A percentile compares a stretch with the other conserved stretches of the same genome.
phyloP scores from a whole-genome alignment of 2,888 invertebrate species.

The Drosophila prostipennis region DNA sequence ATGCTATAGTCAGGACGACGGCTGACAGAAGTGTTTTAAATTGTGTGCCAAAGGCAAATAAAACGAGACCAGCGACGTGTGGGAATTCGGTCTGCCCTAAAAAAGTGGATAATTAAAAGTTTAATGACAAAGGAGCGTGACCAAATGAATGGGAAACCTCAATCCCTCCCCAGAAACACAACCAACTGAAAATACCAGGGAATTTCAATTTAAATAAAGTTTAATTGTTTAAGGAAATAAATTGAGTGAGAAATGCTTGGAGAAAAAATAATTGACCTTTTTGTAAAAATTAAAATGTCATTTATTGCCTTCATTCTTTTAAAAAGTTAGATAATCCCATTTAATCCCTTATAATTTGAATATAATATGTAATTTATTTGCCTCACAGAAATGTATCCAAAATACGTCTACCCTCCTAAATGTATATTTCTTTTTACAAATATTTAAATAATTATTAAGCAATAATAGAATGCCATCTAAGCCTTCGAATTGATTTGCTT shows the following conservation, averaged over 20 bases:
- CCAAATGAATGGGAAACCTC: slow-evolving; percentile 8
- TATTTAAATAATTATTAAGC: not conserved
- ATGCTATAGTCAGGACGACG: not conserved
- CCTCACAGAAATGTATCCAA: not conserved
- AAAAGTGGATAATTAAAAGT: slow-evolving; percentile 43
- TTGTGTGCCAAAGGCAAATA: slow-evolving; percentile 56
- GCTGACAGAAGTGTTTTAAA: slow-evolving; percentile 47
- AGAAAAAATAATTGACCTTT: too few species aligned
- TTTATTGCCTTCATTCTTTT: not conserved
- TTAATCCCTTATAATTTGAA: not conserved
- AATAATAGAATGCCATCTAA: not conserved
- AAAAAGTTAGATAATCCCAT: too few species aligned
- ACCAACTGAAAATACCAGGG: slow-evolving; percentile 10
- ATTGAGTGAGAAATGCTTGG: too few species aligned
- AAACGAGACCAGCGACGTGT: slow-evolving; percentile 42
- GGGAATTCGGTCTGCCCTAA: slow-evolving; percentile 39
- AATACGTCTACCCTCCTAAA: not conserved
- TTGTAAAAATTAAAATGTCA: not conserved
- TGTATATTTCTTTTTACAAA: not conserved
- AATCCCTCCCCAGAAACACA: not conserved
- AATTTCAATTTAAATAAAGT: slow-evolving; percentile 29
- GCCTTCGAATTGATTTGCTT: not conserved
- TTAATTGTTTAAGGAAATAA: slow-evolving; percentile 7
- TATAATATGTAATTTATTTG: not conserved
- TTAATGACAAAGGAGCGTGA: slow-evolving; percentile 39